phyloP scores from a whole-genome alignment of 2,113 vertebrate genomes.

The Hepsetus odoe region DNA sequence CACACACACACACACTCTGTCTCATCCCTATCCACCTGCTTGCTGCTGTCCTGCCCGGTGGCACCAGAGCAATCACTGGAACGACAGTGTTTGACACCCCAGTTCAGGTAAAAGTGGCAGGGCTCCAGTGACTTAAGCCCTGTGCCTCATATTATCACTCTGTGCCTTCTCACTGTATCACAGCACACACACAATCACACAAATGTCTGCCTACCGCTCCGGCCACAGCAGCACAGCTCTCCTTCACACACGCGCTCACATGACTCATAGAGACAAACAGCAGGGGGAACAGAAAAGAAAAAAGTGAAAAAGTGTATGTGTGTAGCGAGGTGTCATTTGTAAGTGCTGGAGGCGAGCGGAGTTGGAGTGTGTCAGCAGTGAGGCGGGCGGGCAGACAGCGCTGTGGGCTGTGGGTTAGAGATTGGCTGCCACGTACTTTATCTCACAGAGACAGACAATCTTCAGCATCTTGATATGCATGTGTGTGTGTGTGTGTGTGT shows the following conservation, averaged over 20 bases:
- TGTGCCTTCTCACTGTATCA: background rate
- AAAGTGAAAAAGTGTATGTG: conserved; percentile 10
- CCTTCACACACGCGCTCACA: background rate
- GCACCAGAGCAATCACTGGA: conserved; percentile 2
- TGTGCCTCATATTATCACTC: conserved; percentile 7
- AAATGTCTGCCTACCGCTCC: conserved; percentile 6
- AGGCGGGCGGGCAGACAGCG: conserved; percentile 17
- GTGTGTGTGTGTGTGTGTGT: conserved; percentile 30
- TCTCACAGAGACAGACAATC: conserved; percentile 53
- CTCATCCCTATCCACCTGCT: conserved; percentile 1
- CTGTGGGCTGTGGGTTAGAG: conserved; percentile 32
- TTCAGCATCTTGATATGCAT: conserved; percentile 40
- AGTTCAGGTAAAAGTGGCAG: background rate
- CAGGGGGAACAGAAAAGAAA: conserved; percentile 14
- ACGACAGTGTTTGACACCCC: conserved; percentile 1
- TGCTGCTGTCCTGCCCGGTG: background rate
- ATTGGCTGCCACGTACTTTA: conserved; percentile 51
- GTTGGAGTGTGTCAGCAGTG: conserved; percentile 26
- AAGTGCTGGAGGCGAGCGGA: conserved; percentile 10
- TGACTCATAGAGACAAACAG: background rate
- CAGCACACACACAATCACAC: background rate
- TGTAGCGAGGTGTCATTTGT: conserved; percentile 37
- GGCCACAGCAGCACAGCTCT: background rate
- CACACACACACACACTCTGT: conserved; percentile 6
- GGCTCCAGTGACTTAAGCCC: background rate